Percentiles rank a stretch among this genome's conserved stretches.
phyloP scores from a whole-genome alignment of 2,113 vertebrate species.

The Oreamnos americanus region DNA sequence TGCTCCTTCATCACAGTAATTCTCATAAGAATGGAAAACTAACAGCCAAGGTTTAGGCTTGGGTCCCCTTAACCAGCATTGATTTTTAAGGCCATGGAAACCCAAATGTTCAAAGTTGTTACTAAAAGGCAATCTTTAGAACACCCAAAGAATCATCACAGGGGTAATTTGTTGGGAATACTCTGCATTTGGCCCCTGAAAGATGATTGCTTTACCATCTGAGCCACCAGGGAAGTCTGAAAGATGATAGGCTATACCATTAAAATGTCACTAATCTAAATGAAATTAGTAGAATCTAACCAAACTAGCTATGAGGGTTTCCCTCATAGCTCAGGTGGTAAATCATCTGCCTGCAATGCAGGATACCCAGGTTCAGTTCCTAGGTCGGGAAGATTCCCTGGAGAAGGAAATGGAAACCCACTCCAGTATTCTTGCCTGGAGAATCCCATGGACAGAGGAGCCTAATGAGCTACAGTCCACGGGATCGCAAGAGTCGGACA shows the following conservation, averaged over 20 bases:
- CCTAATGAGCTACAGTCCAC: not conserved
- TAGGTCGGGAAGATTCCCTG: not conserved
- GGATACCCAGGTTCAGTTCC: not conserved
- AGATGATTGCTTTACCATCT: not conserved
- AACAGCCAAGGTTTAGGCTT: not conserved
- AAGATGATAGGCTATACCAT: not conserved
- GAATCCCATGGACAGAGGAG: not conserved
- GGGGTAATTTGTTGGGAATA: not conserved
- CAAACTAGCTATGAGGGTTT: not conserved
- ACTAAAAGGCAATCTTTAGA: constrained; percentile 19
- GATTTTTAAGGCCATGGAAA: not conserved
- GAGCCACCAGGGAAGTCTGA: not conserved
- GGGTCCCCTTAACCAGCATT: constrained; percentile 12
- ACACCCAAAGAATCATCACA: not conserved
- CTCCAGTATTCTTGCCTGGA: not conserved
- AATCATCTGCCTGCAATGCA: not conserved
- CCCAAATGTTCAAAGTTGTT: not conserved
- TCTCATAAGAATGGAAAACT: constrained; percentile 29
- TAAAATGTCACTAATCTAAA: not conserved
- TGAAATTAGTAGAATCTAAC: not conserved
- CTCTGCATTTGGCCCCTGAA: not conserved
- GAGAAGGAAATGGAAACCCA: not conserved
- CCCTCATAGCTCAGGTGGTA: not conserved
- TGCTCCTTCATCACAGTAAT: constrained; percentile 35
- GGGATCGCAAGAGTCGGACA: not conserved